A percentile compares a stretch with the other conserved stretches of the same genome.
Evolutionary conservation across 2,113 vertebrate species (phyloP).

Genomic region (Anas platyrhynchos): DNA sequence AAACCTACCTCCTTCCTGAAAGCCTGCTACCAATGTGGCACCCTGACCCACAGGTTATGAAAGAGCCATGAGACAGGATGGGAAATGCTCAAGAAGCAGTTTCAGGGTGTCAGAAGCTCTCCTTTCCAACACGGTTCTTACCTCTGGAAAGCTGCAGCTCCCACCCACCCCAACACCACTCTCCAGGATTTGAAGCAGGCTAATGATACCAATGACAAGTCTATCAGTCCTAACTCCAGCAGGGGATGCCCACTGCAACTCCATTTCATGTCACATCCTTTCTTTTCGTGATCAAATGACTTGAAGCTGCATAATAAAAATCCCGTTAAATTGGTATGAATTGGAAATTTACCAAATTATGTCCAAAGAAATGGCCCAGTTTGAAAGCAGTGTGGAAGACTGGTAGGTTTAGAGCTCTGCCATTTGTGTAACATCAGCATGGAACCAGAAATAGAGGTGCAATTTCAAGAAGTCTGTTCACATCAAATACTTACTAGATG

Average conservation of each 20-base stretch:
- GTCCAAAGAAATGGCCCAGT: not conserved
- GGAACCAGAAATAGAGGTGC: not conserved
- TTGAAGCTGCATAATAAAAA: not conserved
- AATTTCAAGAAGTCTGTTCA: not conserved
- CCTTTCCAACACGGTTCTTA: not conserved
- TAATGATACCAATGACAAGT: not conserved
- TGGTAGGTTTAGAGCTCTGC: not conserved
- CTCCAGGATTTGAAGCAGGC: conserved; percentile 4
- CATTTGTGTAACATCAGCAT: not conserved
- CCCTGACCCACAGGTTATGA: not conserved
- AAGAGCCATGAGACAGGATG: conserved; percentile 14
- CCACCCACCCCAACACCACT: not conserved
- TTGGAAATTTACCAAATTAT: not conserved
- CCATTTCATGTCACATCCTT: not conserved
- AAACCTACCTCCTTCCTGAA: not conserved
- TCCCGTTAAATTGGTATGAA: not conserved
- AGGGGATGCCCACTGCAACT: not conserved
- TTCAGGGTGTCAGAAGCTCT: not conserved
- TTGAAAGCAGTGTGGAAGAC: conserved; percentile 61
- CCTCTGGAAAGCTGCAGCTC: not conserved
- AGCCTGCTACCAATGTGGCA: not conserved
- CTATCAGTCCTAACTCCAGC: not conserved
- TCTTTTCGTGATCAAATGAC: not conserved
- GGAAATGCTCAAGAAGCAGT: not conserved
- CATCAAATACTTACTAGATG: not conserved